These are phyloP conservation scores for Drosophila malerkotliana DNA, from an alignment of 1,140 invertebrate genomes.

Conservation along the genomic window DNA sequence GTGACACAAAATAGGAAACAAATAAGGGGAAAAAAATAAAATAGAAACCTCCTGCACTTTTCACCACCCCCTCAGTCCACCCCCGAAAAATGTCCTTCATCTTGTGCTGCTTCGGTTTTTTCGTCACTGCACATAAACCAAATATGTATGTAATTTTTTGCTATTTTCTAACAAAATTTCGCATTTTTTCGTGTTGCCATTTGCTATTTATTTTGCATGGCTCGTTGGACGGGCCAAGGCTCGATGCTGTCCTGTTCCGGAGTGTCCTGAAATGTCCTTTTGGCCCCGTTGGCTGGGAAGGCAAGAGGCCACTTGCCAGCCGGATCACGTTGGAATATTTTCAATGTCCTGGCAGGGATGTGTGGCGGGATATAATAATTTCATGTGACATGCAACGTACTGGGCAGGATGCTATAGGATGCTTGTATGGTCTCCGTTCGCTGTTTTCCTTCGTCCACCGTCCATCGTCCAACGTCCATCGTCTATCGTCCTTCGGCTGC, in stretches of 20 bases:
- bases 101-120: slow-evolving; percentile 33
- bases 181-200: slow-evolving; percentile 69
- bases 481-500: slow-evolving; percentile 55
- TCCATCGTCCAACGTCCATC: slow-evolving; percentile 20
- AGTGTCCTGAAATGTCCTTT: slow-evolving; percentile 31
- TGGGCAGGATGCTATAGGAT: slow-evolving; percentile 1
- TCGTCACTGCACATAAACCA: slow-evolving; percentile 57
- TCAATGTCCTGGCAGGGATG: slow-evolving; percentile 61
- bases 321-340: slow-evolving; percentile 75
- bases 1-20: slow-evolving; percentile 30
- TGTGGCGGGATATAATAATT: slow-evolving; percentile 75
- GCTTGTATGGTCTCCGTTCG: slow-evolving; percentile 15
- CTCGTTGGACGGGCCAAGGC: slow-evolving; percentile 41
- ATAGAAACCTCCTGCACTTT: neutral
- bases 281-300: slow-evolving; percentile 4
- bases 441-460: slow-evolving; percentile 8
- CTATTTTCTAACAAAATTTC: slow-evolving; percentile 81
- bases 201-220: slow-evolving; percentile 64
- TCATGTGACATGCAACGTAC: slow-evolving; percentile 72
- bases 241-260: slow-evolving; percentile 20
- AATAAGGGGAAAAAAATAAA: neutral
- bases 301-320: slow-evolving; percentile 59
- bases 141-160: slow-evolving; percentile 80
- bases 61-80: neutral
- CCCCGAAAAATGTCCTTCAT: slow-evolving; percentile 12